Base-by-base conservation (phyloP, 2,113 vertebrate species). In the Baryphthengus martii region DNA sequence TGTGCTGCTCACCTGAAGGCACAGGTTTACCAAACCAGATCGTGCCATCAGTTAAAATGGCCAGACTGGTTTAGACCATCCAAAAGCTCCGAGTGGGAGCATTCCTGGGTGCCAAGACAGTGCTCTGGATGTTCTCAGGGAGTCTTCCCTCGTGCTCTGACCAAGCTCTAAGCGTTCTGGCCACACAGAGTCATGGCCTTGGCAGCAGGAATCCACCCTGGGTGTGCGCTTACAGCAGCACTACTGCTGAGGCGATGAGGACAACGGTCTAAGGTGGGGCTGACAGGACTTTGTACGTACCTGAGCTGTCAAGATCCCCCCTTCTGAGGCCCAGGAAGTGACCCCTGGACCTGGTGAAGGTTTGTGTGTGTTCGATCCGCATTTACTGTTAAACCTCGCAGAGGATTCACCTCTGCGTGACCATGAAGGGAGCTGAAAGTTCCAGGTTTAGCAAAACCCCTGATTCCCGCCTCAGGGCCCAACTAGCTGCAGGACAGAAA, bases 381-480 rank as follows among this genome's bases (percentile, higher is more conserved):
- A 59, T 75, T 85, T 95, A 95, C 88, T 74, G 96, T 94, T 97
- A 96, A 96, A 97, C 77, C 95, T 96, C 90, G n/a, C 83, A 96
- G 98, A 98, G 98, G 97, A 49, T 87, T 85, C 71, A 70, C 97
- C 98, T 97, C 98, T 96, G 95, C 15, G 35, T 0, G 6, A 97
- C 91, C 93, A 82, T 0, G 97, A 98, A 98, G 98, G 98, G 97
- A 98, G 97, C 98, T 98, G 98, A 98, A 98, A 98, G 98, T 97
- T 95, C 62, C 95, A 72, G 79, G 59, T 85, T 95, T 96, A 96
- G 93, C 92, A 96, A 97, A 1, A 75, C 90, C 96, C 97, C 85
- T 37, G 68, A 39, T 68, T 78, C 21, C 95, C 79, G 56, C 84
- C 5, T 29, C 16, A 5, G 72, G 78, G 80, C 96, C 97, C 98